Conservation (phyloP, 2,113 vertebrate species). For the Mola mola region DNA sequence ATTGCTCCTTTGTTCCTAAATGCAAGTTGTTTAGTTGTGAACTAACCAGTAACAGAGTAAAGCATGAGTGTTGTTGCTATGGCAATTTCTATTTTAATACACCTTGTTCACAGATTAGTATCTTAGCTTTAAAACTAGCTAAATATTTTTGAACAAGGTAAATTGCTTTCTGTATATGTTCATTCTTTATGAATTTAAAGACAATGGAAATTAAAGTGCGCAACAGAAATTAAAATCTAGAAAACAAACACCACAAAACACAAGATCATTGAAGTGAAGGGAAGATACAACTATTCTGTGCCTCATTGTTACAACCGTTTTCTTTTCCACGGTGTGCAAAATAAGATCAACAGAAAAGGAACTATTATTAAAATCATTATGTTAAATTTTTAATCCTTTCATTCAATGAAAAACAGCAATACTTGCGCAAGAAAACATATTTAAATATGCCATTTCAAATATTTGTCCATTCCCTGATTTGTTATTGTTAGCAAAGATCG, state of each 20-base stretch:
- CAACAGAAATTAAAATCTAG: too few relatives aligned
- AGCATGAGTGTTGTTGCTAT: slow-evolving; percentile 36
- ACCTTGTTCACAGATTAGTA: slow-evolving; percentile 4
- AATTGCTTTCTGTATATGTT: too few relatives aligned
- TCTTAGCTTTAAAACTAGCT: too few relatives aligned
- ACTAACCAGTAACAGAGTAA: slow-evolving; percentile 8
- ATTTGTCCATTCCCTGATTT: too few relatives aligned
- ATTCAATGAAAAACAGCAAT: not conserved
- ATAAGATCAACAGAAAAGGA: not conserved
- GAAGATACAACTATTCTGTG: not conserved
- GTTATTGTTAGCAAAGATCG: too few relatives aligned
- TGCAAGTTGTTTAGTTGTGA: slow-evolving; percentile 3
- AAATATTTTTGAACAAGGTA: too few relatives aligned
- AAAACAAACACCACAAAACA: not conserved
- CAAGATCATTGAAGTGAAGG: not conserved
- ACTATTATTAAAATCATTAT: not conserved
- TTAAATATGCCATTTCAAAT: not conserved
- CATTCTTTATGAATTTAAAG: too few relatives aligned
- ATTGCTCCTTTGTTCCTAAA: not conserved
- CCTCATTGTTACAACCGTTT: too few relatives aligned
- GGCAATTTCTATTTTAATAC: slow-evolving; percentile 39
- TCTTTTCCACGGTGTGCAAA: not conserved
- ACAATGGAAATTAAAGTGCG: too few relatives aligned
- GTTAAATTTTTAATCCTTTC: not conserved
- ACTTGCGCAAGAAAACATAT: not conserved